Percentiles rank a stretch among this genome's conserved stretches.
Conservation (phyloP, 1,140 invertebrate species). For the Anoplophora glabripennis region DNA sequence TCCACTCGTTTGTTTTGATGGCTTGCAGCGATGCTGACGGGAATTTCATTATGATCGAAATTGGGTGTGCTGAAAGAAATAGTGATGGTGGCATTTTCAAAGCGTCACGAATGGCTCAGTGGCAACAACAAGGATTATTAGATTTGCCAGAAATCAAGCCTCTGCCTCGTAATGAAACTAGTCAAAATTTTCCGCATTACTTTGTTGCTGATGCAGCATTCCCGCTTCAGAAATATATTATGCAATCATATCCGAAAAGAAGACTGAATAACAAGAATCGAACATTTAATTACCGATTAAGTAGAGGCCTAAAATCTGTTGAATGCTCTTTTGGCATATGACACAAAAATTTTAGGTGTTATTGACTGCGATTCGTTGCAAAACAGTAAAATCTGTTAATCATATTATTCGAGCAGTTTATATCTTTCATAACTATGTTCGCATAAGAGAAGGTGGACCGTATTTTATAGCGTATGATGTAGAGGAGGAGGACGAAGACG, state of each 20-base stretch:
- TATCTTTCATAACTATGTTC: background rate
- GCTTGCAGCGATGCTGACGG: slow-evolving; percentile 19
- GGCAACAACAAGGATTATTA: slow-evolving; percentile 2
- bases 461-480: slow-evolving; percentile 12
- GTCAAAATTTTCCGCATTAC: slow-evolving; percentile 1
- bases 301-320: slow-evolving; percentile 4
- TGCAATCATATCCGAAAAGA: slow-evolving; percentile 13
- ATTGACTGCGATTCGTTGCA: slow-evolving; percentile 11
- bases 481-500: background rate
- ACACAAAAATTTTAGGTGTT: slow-evolving; percentile 16
- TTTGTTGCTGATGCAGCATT: slow-evolving; percentile 5
- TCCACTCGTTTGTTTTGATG: slow-evolving; percentile 13
- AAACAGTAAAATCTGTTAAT: background rate
- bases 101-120: slow-evolving; percentile 13
- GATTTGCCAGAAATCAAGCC: background rate
- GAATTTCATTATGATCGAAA: slow-evolving; percentile 13
- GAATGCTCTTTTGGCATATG: slow-evolving; percentile 19
- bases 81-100: slow-evolving; percentile 21
- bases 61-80: slow-evolving; percentile 16
- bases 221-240: background rate
- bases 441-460: slow-evolving; percentile 6
- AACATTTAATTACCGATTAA: slow-evolving; percentile 19
- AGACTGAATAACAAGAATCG: slow-evolving; percentile 6
- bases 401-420: background rate
- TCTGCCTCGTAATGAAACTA: background rate